Percentiles rank a stretch among this genome's conserved stretches.
These are phyloP conservation scores for Dendrolimus pini DNA, from an alignment of 2,888 invertebrate species.

Conservation along the genomic window DNA sequence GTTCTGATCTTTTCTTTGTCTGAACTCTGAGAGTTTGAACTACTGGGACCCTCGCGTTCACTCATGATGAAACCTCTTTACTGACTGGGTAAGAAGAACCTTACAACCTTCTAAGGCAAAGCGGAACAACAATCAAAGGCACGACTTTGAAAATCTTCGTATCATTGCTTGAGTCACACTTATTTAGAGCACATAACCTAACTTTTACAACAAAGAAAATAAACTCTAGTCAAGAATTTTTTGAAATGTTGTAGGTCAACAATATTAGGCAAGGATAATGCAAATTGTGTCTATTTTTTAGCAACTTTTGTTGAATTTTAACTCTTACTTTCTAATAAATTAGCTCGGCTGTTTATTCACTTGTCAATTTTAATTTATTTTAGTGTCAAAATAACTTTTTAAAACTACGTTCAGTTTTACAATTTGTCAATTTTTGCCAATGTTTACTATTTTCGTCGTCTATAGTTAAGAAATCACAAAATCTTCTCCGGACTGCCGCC, in stretches of 20 bases:
- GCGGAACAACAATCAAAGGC: constrained; percentile 23
- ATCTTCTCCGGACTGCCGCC: too few species aligned
- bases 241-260: constrained; percentile 5
- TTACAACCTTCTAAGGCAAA: constrained; percentile 53
- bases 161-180: constrained; percentile 53
- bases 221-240: constrained; percentile 4
- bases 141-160: constrained; percentile 43
- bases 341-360: constrained; percentile 45
- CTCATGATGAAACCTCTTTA: constrained; percentile 41
- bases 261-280: constrained; percentile 8
- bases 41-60: constrained; percentile 50
- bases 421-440: too few species aligned
- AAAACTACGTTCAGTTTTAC: background rate
- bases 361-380: constrained; percentile 53
- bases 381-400: constrained; percentile 13
- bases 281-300: constrained; percentile 10
- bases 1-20: constrained; percentile 40
- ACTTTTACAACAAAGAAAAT: constrained; percentile 33
- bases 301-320: constrained; percentile 13
- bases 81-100: constrained; percentile 36
- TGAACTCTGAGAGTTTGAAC: constrained; percentile 39
- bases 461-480: too few species aligned
- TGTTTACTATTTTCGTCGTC: too few species aligned
- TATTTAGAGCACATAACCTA: constrained; percentile 44
- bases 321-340: constrained; percentile 21